A percentile compares a stretch with the other conserved stretches of the same genome.
Evolutionary conservation across 2,888 invertebrate genomes (phyloP).

Genomic region (Diloba caeruleocephala): DNA sequence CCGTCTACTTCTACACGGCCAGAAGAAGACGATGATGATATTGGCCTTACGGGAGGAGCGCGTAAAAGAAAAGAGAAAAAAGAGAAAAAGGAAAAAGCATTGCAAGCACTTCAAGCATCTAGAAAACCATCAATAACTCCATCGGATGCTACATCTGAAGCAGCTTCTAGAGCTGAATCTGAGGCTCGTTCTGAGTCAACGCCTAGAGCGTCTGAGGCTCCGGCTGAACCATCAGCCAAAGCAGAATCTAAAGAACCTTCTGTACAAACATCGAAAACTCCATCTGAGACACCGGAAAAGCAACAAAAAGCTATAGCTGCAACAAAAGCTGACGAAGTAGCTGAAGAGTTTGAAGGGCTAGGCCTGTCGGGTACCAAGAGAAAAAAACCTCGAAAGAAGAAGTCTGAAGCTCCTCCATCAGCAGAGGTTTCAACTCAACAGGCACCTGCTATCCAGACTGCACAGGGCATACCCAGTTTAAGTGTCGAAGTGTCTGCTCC

Average conservation of each 20-base stretch:
- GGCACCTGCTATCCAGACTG: slow-evolving; percentile 1
- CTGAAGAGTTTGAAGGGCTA: slow-evolving; percentile 41
- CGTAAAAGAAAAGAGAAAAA: slow-evolving; percentile 54
- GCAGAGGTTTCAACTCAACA: slow-evolving; percentile 9
- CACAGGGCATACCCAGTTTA: neutral
- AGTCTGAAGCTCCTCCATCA: slow-evolving; percentile 15
- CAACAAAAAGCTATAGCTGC: slow-evolving; percentile 4
- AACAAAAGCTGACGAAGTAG: slow-evolving; percentile 19
- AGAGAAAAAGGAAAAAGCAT: slow-evolving; percentile 57
- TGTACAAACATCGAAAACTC: neutral
- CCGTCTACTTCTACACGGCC: slow-evolving; percentile 36
- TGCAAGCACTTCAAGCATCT: slow-evolving; percentile 27
- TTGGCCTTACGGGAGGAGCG: slow-evolving; percentile 35
- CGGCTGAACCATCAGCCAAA: slow-evolving; percentile 16
- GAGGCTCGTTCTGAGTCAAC: slow-evolving; percentile 15
- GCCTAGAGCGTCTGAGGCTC: slow-evolving; percentile 34
- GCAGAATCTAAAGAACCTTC: neutral
- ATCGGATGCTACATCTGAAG: slow-evolving; percentile 18
- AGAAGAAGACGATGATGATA: slow-evolving; percentile 32
- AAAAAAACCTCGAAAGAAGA: slow-evolving; percentile 53
- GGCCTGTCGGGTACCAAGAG: slow-evolving; percentile 48
- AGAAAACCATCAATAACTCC: slow-evolving; percentile 17
- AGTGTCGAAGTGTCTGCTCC: neutral
- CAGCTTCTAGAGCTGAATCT: slow-evolving; percentile 10
- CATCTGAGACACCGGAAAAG: slow-evolving; percentile 15